Percentiles rank a stretch among this genome's conserved stretches.
Evolutionary conservation across 2,797 vertebrate species (phyloP).

Genomic region (Girardinus metallicus): DNA sequence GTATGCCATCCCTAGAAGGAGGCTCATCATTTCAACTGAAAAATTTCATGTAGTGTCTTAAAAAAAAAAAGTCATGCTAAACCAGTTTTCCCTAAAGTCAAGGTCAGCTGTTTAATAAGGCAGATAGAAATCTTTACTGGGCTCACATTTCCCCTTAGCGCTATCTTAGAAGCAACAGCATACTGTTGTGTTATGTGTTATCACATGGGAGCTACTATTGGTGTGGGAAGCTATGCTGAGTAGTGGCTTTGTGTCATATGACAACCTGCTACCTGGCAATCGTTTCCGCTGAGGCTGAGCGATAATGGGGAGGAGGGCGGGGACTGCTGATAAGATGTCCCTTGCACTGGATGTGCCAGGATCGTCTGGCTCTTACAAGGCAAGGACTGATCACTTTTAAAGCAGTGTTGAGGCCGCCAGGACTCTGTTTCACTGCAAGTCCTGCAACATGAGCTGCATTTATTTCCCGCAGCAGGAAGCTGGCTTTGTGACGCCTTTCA

Average conservation of each 20-base stretch:
- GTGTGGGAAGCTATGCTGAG: slow-evolving; percentile 55
- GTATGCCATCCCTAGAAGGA: slow-evolving; percentile 6
- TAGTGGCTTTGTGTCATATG: slow-evolving; percentile 67
- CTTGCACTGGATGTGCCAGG: slow-evolving; percentile 63
- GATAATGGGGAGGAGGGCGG: slow-evolving; percentile 63
- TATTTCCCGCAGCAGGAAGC: slow-evolving; percentile 46
- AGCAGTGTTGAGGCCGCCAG: slow-evolving; percentile 37
- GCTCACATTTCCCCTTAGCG: slow-evolving; percentile 62
- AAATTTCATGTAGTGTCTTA: slow-evolving; percentile 53
- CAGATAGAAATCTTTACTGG: slow-evolving; percentile 72
- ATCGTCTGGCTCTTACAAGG: slow-evolving; percentile 64
- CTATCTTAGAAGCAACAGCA: slow-evolving; percentile 63
- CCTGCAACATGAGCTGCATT: slow-evolving; percentile 31
- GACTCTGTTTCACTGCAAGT: slow-evolving; percentile 21
- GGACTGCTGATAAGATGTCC: slow-evolving; percentile 70
- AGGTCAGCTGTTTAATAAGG: slow-evolving; percentile 77
- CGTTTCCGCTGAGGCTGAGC: slow-evolving; percentile 65
- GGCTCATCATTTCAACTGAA: slow-evolving; percentile 48
- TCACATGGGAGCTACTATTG: slow-evolving; percentile 65
- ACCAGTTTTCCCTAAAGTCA: slow-evolving; percentile 66
- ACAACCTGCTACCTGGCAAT: slow-evolving; percentile 72
- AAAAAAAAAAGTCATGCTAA: slow-evolving; percentile 56
- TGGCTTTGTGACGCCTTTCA: slow-evolving; percentile 34
- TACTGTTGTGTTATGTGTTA: slow-evolving; percentile 66
- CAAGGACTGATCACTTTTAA: slow-evolving; percentile 62